Base-by-base conservation (phyloP, 1,140 invertebrate genomes). In the Bombyx mandarina region DNA sequence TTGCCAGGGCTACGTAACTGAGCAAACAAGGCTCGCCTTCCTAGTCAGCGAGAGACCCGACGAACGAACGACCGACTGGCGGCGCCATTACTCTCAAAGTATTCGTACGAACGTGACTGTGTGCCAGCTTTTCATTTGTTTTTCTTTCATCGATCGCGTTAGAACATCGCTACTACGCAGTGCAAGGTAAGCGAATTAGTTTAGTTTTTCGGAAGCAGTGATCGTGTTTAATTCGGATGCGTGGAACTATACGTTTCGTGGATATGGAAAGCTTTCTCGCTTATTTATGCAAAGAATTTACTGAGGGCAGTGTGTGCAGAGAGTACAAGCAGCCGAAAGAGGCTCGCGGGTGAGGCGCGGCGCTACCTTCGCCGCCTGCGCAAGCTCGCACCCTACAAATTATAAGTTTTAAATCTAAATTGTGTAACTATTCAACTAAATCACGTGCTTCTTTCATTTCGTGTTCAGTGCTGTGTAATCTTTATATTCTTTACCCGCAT, bases 241-340 rank as follows among this genome's bases (percentile, higher is more conserved):
- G 68, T 81, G 75, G 56, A 63, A 65, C 61, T 54, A 54, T 57
- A 62, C 64, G 60, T 56, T 69, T 73, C 69, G 74, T 77, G 72
- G 65, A 62, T 51, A 59, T 45, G 26, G 56, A 65, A 56, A 67
- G 82, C 79, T 86, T 84, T 86, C 82, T 74, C 77, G 69, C 62
- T 80, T 86, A 86, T 86, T 83, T 80, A 86, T 86, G 81, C 81
- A 86, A 82, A 82, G 82, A 84, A 86, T 86, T 84, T 79, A 81
- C 71, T 62, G 78, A 82, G 70, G 81, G 81, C 82, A 76, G 72
- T 81, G 78, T 77, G 76, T 80, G 74, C 71, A 78, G 74, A 73
- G 67, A 75, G 69, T 69, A 68, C 63, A 61, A 76, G 71, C 70
- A 71, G 77, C 12, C 12, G 12, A 18, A 18, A 18, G 67, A 86